Conservation (phyloP, 2,797 vertebrate species). For the Spinus pinus region DNA sequence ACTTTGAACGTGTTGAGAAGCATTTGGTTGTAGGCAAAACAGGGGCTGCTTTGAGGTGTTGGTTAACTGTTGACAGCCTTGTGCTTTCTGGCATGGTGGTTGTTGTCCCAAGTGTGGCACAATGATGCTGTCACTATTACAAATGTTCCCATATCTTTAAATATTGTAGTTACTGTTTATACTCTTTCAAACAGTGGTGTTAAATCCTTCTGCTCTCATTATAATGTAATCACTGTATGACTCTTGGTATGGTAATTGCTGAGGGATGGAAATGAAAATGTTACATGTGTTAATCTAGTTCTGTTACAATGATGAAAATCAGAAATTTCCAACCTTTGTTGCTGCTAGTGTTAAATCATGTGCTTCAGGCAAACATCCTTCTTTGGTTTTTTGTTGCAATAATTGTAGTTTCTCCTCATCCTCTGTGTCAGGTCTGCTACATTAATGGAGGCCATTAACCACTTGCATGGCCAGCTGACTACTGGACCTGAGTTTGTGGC, state of each 20-base stretch:
- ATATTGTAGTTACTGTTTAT: background rate
- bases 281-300: background rate
- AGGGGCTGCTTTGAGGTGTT: background rate
- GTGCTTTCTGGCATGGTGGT: fast-evolving
- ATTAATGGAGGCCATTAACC: slow-evolving; percentile 9
- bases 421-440: background rate
- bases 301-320: background rate
- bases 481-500: background rate
- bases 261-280: background rate
- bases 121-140: background rate
- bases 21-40: background rate
- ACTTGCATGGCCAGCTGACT: background rate
- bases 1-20: background rate
- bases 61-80: background rate
- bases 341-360: background rate
- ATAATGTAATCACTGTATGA: background rate
- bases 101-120: background rate
- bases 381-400: background rate
- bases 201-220: background rate
- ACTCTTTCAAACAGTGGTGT: background rate
- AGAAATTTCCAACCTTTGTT: background rate
- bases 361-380: slow-evolving; percentile 13
- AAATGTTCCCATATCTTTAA: background rate
- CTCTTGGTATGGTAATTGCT: background rate
- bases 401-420: slow-evolving; percentile 14